Conservation (phyloP, 2,888 invertebrate genomes). For the Pasiphila rectangulata region DNA sequence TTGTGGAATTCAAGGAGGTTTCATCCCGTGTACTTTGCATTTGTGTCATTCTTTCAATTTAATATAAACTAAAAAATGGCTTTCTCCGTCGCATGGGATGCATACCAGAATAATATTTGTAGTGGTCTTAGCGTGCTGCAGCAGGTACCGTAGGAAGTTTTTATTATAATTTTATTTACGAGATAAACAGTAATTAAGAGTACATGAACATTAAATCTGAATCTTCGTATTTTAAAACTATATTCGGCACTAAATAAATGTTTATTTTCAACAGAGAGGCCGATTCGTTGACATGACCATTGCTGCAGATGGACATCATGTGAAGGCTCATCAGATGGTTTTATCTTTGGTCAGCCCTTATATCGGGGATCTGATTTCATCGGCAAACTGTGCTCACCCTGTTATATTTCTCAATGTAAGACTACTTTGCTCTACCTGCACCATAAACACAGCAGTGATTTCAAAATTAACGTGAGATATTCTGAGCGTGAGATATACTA, state of each 20-base stretch:
- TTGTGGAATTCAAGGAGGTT: not conserved
- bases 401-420: constrained; percentile 73
- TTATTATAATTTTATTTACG: no score
- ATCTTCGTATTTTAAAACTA: no score
- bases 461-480: no score
- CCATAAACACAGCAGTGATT: no score
- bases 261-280: constrained; percentile 49
- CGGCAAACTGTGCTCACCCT: constrained; percentile 65
- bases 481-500: no score
- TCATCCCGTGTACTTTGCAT: not conserved
- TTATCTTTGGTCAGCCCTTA: constrained; percentile 70
- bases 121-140: constrained; percentile 59
- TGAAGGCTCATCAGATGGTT: constrained; percentile 71
- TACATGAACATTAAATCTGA: no score
- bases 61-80: constrained; percentile 36
- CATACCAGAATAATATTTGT: constrained; percentile 58
- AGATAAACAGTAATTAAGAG: no score
- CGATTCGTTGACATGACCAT: constrained; percentile 76
- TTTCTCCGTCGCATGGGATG: constrained; percentile 57
- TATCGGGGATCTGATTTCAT: constrained; percentile 63
- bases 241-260: not conserved
- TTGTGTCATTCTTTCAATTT: not conserved
- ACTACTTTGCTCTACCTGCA: no score
- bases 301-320: constrained; percentile 69
- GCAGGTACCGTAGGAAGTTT: no score